Base-by-base conservation (phyloP, 2,797 vertebrate genomes). In the Acomys russatus region DNA sequence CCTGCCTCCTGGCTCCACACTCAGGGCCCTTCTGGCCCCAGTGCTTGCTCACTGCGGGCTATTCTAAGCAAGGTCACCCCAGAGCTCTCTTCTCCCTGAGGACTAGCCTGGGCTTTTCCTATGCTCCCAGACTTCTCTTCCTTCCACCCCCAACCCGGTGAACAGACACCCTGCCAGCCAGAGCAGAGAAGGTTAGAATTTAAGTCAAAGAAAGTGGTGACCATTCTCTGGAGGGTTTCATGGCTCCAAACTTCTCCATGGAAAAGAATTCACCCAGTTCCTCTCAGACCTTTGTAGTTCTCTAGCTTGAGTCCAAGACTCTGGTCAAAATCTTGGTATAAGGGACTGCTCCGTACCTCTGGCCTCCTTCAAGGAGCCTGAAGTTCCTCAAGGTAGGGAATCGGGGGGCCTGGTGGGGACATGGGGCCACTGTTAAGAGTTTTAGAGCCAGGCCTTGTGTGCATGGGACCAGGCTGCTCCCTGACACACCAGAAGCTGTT, bases 281-380 rank as follows among this genome's bases (percentile, higher is more conserved):
- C 3, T 0, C 9, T 30, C 6, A 73, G 74, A 9, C 25, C 33
- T 23, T 63, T 74, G 51, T 38, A 59, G 76, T 71, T 33, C 56
- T 44, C 77, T 2, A 11, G 14, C 4, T 51, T 10, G 35, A 78
- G 35, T 61, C 71, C 5, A 61, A 76, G 68, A 51, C 3, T 15
- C 44, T 0, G 17, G 28, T 17, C 56, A 35, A 86, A 54, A 38
- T 17, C 11, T 38, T 8, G 54, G 38, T 56, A 14, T 22, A 30
- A 49, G 70, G 22, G 49, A 30, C 33, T 1, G 0, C 8, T 2
- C 4, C 44, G 44, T 4, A 23, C 0, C 20, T 12, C 12, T 2
- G 1, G 12, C 5, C 80, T 71, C 44, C 82, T 30, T 3, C 35
- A 68, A 15, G 59, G 51, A 44, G 54, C 17, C 28, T 0, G 14